Evolutionary conservation across 2,113 vertebrate species (phyloP).

Genomic region (Terrapene triunguis): DNA sequence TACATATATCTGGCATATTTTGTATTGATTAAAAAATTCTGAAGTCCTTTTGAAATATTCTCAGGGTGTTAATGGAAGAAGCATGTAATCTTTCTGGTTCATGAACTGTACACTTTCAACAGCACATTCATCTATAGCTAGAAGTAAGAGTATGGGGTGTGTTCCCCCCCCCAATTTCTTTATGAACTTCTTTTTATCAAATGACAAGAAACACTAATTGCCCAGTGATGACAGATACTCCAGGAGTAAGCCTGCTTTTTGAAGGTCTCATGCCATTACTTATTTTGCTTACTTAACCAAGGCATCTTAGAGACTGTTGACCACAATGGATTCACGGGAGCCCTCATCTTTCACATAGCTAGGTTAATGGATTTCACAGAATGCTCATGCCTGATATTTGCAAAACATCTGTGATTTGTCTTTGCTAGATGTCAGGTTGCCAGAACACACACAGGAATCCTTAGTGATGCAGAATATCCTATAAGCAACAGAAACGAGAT

Average conservation of each 20-base stretch:
- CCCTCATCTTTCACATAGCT: rapidly evolving
- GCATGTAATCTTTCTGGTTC: neutral
- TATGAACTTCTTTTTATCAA: neutral
- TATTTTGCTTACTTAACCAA: neutral
- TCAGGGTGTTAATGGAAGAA: neutral
- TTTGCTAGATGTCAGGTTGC: neutral
- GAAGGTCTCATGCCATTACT: neutral
- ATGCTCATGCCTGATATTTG: neutral
- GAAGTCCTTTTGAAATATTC: neutral
- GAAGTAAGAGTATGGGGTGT: neutral
- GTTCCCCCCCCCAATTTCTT: neutral
- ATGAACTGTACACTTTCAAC: neutral
- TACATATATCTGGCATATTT: neutral
- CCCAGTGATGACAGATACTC: neutral
- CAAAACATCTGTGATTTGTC: neutral
- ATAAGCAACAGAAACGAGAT: neutral
- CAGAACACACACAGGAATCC: neutral
- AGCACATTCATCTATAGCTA: neutral
- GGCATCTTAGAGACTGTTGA: neutral
- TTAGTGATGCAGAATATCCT: neutral
- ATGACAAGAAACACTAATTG: neutral
- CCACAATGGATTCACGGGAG: neutral
- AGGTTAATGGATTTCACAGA: neutral
- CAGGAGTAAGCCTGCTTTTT: neutral
- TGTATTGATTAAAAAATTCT: neutral